phyloP scores from a whole-genome alignment of 2,888 invertebrate species.

The Eutolmus rufibarbis region DNA sequence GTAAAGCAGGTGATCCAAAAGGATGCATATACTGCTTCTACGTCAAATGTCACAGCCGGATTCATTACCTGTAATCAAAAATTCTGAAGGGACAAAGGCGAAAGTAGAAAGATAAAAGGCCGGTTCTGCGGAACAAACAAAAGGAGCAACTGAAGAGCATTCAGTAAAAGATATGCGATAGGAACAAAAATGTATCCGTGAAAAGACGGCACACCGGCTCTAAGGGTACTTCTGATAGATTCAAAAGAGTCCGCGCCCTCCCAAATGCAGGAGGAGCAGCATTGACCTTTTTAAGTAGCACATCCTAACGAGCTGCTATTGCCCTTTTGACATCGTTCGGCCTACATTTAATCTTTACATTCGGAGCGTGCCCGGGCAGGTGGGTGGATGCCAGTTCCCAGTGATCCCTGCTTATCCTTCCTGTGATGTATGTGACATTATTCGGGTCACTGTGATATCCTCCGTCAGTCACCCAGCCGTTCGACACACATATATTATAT shows the following conservation, averaged over 20 bases:
- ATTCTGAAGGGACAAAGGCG: constrained; percentile 1
- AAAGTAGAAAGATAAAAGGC: neutral
- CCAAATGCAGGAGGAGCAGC: neutral
- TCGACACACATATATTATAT: neutral
- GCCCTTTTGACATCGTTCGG: constrained; percentile 41
- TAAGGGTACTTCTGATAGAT: constrained; percentile 18
- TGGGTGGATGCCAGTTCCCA: neutral
- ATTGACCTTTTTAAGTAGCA: constrained; percentile 34
- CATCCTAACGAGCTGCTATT: constrained; percentile 37
- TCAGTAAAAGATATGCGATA: neutral
- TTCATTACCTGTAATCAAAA: constrained; percentile 28
- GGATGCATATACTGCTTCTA: neutral
- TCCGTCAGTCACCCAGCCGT: neutral
- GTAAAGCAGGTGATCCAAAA: neutral
- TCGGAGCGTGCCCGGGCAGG: neutral
- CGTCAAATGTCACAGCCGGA: neutral
- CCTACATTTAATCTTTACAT: constrained; percentile 41
- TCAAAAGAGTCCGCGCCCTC: neutral
- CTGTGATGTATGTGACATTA: constrained; percentile 38
- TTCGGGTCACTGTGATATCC: constrained; percentile 17
- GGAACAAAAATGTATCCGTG: neutral
- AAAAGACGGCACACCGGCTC: neutral
- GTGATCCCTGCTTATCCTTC: constrained; percentile 1
- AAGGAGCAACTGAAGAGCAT: neutral
- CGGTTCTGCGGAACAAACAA: neutral